Evolutionary conservation across 92 coral and sea anemone species (phyloP), one percentile per base, ranked within the genome.

Genomic region (Parazoanthus atlanticus): DNA sequence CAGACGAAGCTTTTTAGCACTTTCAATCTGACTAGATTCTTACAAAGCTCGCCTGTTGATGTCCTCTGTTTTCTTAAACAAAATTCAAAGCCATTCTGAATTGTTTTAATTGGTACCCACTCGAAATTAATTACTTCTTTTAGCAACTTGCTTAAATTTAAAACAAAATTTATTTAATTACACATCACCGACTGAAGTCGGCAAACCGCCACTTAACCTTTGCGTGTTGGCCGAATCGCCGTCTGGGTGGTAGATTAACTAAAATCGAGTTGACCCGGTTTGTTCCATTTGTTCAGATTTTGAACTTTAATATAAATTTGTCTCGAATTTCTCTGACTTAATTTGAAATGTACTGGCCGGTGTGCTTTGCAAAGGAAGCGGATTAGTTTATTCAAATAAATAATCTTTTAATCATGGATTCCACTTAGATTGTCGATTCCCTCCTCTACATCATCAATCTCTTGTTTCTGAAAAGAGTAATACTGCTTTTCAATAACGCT

Each of bases 81-180:
- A 75, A 34, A 32, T 75, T 8, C 79, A 75, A 36, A 75, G 43
- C 28, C 72, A 29, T n/a, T 82, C 31, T 26, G 25, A 69, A 75
- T 34, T 15, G 31, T 70, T 21, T 12, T 70, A 40, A 40, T 84
- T 29, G 52, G 31, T 67, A 46, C 66, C 52, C 65, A 17, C 79
- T 26, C 64, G 87, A 84, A 84, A 84, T 29, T 84, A 71, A 84
- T 84, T 71, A 46, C 87, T 84, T 26, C 78, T 70, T 30, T 70
- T 71, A 6, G 52, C 41, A 15, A 64, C 30, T 7, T 33, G 87
- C 69, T 84, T 84, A 46, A 71, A 84, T 69, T 65, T 41, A 38
- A 82, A 70, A 71, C 65, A 69, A 8, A 23, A 52, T 66, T 82
- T 82, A 17, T 70, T 80, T 56, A 84, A 31, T 74, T 84, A 31